phyloP scores from a whole-genome alignment of 53 echinoderm and acorn worm genomes.

The Actinopyga echinites region DNA sequence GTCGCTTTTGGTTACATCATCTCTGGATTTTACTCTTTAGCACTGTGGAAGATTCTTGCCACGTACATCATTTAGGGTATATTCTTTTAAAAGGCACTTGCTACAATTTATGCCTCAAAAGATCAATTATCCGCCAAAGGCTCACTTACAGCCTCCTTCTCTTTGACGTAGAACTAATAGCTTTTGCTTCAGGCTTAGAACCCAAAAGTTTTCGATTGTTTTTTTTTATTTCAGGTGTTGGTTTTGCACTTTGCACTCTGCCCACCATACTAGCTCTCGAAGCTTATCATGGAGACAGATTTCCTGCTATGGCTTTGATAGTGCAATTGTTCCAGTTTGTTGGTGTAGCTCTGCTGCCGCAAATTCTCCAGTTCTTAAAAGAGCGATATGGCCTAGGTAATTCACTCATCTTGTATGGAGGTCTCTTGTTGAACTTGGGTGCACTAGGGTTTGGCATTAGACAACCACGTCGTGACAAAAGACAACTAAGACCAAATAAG shows the following conservation, averaged over 20 bases:
- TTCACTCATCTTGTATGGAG: not conserved
- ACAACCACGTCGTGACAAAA: not conserved
- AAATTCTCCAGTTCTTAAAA: not conserved
- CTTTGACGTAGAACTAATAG: no score
- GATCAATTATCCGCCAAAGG: no score
- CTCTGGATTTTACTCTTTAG: no score
- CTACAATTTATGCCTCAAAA: no score
- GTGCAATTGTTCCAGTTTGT: not conserved
- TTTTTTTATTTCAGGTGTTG: not conserved
- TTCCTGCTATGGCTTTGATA: not conserved
- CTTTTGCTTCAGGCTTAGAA: no score
- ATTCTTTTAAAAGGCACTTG: no score
- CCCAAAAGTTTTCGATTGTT: not conserved
- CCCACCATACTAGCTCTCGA: not conserved
- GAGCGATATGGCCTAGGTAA: not conserved
- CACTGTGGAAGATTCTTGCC: no score
- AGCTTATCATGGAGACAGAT: not conserved
- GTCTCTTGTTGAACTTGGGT: not conserved
- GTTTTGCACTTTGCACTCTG: not conserved
- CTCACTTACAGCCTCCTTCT: no score
- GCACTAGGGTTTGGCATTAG: not conserved
- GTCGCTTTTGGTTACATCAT: no score
- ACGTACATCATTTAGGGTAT: no score
- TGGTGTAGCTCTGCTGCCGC: not conserved
- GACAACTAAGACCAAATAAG: no score